Base-by-base conservation (phyloP, 2,797 vertebrate species). In the Rhinophrynus dorsalis region DNA sequence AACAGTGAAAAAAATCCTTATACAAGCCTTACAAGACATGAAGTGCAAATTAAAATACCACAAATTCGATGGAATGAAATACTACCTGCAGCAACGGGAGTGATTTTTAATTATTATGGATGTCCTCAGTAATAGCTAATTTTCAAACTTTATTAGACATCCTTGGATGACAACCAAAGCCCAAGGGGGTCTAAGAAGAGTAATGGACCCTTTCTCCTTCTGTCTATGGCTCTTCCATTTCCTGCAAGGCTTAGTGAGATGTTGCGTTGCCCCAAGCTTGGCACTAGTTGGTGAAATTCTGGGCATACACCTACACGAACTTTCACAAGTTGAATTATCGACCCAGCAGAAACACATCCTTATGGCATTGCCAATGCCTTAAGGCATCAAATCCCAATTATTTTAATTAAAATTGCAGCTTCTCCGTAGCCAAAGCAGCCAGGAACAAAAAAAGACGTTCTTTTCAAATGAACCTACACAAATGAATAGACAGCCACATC, bases 331-430 rank as follows among this genome's bases (percentile, higher is more conserved):
- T 33, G 4, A 20, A 54, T 54, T 21, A 20, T 48, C 45, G 3
- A 32, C 13, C 24, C 27, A 29, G 13, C 13, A 55, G 30, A 20
- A 24, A 30, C 17, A 12, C 29, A 18, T 55, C 21, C 18, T 12
- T 2, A 2, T 5, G n/a, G 7, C 9, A 3, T n/a, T 35, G 52
- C 52, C 52, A 55, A 55, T 13, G 21, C 52, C 52, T 23, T 18
- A 11, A 20, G 29, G 52, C 30, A 35, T 20, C 15, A 10, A 35
- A 7, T 55, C 44, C 29, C 29, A 35, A 35, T 35, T 55, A 15
- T 52, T 55, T 55, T 55, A 30, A 52, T 52, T 52, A 12, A n/a
- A 52, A 52, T 30, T n/a, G 13, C 50, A 23, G 15, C 15, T 50
- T 50, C 10, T 26, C 23, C 4, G 7, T 29, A n/a, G n/a, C 24